Evolutionary conservation across 2,797 vertebrate species (phyloP), one percentile per base, ranked within the genome.

Genomic region (Erithacus rubecula): DNA sequence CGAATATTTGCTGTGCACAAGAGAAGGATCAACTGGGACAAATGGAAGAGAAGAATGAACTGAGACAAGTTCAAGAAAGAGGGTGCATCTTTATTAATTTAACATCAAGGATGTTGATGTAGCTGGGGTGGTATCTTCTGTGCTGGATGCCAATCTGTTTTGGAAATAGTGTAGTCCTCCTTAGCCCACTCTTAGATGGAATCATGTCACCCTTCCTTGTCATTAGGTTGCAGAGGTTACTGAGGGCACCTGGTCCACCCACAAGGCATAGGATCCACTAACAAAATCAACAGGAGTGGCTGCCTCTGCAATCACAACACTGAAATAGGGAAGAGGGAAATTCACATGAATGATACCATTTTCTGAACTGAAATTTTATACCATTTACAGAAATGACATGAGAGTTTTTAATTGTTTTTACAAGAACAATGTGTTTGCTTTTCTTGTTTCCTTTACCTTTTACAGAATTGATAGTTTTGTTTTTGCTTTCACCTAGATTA

Each of bases 201-300:
- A 0, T n/a, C 0, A 0, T 22, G 27, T 52, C 44, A 36, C 78
- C 22, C 41, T 83, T 72, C 22, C 19, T 18, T 27, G 30, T 77
- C 65, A 4, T 5, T 6, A 6, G 8, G 15, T 19, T 83, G 24
- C 17, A 37, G 69, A 58, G 21, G 11, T 63, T 32, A 9, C 44
- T 27, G 39, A 43, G 58, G 29, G 11, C 18, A 15, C 11, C 26
- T 16, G 46, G 15, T 49, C 46, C 55, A 12, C 41, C 15, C 32
- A 15, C 6, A 47, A 36, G 63, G 13, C 36, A 5, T 24, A n/a
- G 37, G 20, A 37, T 76, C 46, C 64, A 70, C n/a, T 22, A 65
- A 36, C 37, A 77, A 51, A 82, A 58, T 64, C 30, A 52, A 7
- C 27, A 62, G 47, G 3, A 1, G 0, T 64, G 34, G 26, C 59